Evolutionary conservation across 2,888 invertebrate genomes (phyloP).

Genomic region (Morpho helenor): DNA sequence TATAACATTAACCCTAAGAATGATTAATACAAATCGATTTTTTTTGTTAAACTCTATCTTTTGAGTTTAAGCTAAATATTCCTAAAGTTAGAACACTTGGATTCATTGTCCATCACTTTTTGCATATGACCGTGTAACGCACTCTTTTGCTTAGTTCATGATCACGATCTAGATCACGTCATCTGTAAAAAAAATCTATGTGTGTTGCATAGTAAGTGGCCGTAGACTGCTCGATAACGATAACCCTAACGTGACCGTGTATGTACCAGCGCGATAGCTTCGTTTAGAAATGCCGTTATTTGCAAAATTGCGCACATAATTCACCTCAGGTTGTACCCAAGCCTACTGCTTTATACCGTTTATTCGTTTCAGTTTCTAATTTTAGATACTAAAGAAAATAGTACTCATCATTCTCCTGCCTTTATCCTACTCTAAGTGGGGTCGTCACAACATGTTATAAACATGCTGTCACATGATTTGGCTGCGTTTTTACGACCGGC

Average conservation of each 20-base stretch:
- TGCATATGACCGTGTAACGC: slow-evolving; percentile 2
- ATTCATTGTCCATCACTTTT: slow-evolving; percentile 1
- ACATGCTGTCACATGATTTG: too few species aligned
- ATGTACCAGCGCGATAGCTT: slow-evolving; percentile 56
- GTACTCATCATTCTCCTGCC: too few species aligned
- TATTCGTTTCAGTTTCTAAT: slow-evolving; percentile 17
- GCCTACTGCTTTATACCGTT: slow-evolving; percentile 17
- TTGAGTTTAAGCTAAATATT: too few species aligned
- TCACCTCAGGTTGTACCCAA: slow-evolving; percentile 41
- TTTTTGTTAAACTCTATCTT: too few species aligned
- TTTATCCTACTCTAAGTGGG: too few species aligned
- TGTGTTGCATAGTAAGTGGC: slow-evolving; percentile 30
- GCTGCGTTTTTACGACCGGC: too few species aligned
- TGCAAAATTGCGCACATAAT: slow-evolving; percentile 64
- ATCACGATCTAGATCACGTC: slow-evolving; percentile 29
- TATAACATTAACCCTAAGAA: too few species aligned
- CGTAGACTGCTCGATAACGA: slow-evolving; percentile 56
- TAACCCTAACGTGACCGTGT: slow-evolving; percentile 59
- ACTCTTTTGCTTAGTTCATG: slow-evolving; percentile 13
- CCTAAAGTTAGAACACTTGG: not conserved
- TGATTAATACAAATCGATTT: too few species aligned
- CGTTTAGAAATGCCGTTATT: slow-evolving; percentile 66
- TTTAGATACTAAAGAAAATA: slow-evolving; percentile 4
- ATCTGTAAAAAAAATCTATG: slow-evolving; percentile 29
- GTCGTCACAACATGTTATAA: too few species aligned